These are phyloP conservation scores for Coenonympha arcania DNA, from an alignment of 2,888 invertebrate genomes.

Conservation along the genomic window DNA sequence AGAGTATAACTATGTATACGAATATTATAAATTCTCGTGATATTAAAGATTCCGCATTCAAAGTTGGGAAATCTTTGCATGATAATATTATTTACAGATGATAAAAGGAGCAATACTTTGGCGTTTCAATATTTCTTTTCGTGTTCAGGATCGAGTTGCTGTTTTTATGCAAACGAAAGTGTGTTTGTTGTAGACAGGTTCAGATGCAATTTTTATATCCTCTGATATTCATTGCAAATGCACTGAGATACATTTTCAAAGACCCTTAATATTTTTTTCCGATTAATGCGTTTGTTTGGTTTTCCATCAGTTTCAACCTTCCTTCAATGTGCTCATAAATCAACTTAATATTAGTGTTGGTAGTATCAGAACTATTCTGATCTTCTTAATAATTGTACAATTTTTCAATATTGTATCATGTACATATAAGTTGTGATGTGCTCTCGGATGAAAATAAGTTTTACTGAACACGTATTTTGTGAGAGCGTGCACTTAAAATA, in stretches of 20 bases:
- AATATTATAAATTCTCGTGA: neutral
- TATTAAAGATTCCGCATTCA: neutral
- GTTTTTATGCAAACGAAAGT: neutral
- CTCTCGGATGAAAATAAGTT: neutral
- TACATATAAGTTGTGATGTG: neutral
- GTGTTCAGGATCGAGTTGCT: neutral
- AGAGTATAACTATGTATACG: neutral
- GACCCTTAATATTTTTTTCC: too few species aligned
- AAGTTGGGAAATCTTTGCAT: neutral
- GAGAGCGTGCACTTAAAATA: neutral
- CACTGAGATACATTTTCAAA: too few species aligned
- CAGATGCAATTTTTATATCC: neutral
- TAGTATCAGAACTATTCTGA: too few species aligned
- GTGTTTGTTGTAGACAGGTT: neutral
- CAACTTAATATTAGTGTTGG: too few species aligned
- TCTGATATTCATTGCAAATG: too few species aligned
- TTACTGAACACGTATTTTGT: neutral
- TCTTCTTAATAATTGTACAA: neutral
- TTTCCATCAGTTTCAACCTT: too few species aligned
- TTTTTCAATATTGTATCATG: neutral
- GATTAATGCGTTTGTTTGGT: too few species aligned
- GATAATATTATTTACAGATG: neutral
- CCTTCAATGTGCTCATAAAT: too few species aligned
- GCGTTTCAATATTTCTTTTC: conserved; percentile 1
- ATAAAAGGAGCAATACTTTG: neutral